A percentile compares a stretch with the other conserved stretches of the same genome.
Conservation (phyloP, 2,888 invertebrate genomes). For the Ichneumon xanthorius region DNA sequence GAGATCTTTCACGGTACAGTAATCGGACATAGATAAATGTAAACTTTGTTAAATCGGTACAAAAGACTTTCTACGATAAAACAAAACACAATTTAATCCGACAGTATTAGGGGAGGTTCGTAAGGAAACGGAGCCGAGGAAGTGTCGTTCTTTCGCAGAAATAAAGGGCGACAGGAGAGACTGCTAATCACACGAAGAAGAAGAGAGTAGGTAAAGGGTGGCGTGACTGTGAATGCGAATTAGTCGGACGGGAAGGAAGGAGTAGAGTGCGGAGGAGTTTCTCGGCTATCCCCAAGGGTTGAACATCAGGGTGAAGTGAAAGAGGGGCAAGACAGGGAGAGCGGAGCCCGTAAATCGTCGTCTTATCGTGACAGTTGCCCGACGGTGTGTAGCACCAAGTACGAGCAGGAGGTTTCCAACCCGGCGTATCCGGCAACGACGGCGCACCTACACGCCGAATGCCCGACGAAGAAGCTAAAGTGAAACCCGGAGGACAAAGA, state of each 20-base stretch:
- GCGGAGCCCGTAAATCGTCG: slow-evolving; percentile 68
- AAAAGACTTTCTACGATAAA: neutral
- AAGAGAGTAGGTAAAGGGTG: slow-evolving; percentile 29
- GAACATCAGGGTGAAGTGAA: slow-evolving; percentile 22
- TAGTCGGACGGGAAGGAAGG: slow-evolving; percentile 63
- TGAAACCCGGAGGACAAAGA: slow-evolving; percentile 28
- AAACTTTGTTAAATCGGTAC: neutral
- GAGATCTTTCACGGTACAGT: neutral
- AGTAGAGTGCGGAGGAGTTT: slow-evolving; percentile 55
- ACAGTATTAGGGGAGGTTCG: neutral
- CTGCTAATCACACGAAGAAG: slow-evolving; percentile 45
- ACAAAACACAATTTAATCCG: neutral
- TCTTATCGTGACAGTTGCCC: slow-evolving; percentile 68
- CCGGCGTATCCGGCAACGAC: slow-evolving; percentile 42
- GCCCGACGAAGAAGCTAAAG: slow-evolving; percentile 46
- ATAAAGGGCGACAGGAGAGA: slow-evolving; percentile 30
- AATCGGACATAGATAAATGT: neutral
- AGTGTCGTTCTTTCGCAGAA: slow-evolving; percentile 3
- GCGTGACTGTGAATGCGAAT: slow-evolving; percentile 66
- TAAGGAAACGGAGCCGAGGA: neutral
- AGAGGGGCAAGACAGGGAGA: slow-evolving; percentile 54
- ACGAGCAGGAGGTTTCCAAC: slow-evolving; percentile 38
- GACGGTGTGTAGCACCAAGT: slow-evolving; percentile 47
- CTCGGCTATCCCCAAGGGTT: slow-evolving; percentile 23
- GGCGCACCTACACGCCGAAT: slow-evolving; percentile 44